Conservation (phyloP, 1,140 invertebrate genomes). For the Scaptomyza graminum region DNA sequence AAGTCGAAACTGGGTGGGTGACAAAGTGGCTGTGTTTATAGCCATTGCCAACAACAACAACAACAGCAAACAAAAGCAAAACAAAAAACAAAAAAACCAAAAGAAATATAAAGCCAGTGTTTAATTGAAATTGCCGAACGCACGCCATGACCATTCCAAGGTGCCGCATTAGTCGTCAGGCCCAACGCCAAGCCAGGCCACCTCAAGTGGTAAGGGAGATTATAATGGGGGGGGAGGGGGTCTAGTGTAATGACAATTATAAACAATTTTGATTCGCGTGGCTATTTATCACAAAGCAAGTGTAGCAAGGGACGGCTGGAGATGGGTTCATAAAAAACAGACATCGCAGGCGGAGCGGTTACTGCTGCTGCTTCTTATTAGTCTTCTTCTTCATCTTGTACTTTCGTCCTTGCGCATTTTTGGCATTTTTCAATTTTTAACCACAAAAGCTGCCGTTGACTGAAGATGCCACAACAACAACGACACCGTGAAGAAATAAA, state of each 20-base stretch:
- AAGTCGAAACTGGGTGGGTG: constrained; percentile 62
- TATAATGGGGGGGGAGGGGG: neutral
- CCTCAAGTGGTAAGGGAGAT: neutral
- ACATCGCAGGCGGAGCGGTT: constrained; percentile 39
- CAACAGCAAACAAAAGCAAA: constrained; percentile 11
- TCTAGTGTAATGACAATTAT: constrained; percentile 74
- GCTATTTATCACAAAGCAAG: constrained; percentile 57
- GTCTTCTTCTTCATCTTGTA: constrained; percentile 1
- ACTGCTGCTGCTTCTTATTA: constrained; percentile 31
- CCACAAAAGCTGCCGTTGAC: constrained; percentile 37
- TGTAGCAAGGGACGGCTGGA: constrained; percentile 22
- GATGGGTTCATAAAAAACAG: constrained; percentile 67
- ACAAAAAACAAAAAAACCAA: constrained; percentile 7
- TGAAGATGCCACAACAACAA: constrained; percentile 33
- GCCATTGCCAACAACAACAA: constrained; percentile 44
- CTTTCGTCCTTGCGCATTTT: constrained; percentile 3
- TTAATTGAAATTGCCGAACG: constrained; percentile 78
- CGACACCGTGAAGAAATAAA: constrained; percentile 7
- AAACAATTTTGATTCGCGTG: constrained; percentile 73
- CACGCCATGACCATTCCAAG: constrained; percentile 78
- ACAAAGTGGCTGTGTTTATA: constrained; percentile 79
- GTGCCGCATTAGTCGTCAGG: constrained; percentile 77
- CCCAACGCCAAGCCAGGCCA: constrained; percentile 43
- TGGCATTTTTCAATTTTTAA: constrained; percentile 55
- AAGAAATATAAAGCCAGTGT: constrained; percentile 37